Conservation (phyloP, 2,888 invertebrate species). For the Bibio marci region DNA sequence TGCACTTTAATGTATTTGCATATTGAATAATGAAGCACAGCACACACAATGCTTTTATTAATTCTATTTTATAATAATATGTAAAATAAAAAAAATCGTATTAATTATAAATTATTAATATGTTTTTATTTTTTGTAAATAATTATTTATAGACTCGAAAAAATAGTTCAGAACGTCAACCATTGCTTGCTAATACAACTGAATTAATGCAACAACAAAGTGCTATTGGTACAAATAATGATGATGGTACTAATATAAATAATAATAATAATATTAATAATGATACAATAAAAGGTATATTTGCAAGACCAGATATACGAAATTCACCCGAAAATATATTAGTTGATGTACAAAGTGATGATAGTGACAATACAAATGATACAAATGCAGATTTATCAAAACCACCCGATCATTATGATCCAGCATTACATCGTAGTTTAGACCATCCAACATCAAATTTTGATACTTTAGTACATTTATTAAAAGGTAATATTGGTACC, state of each 20-base stretch:
- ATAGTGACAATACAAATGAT: conserved; percentile 11
- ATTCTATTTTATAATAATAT: too few relatives aligned
- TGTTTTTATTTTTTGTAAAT: too few relatives aligned
- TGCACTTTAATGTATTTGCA: too few relatives aligned
- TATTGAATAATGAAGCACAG: too few relatives aligned
- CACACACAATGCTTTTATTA: too few relatives aligned
- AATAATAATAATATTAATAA: too few relatives aligned
- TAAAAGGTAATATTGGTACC: conserved; percentile 65
- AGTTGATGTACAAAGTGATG: conserved; percentile 27
- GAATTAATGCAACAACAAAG: conserved; percentile 12
- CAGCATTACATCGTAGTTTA: conserved; percentile 46
- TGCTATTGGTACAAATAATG: not conserved
- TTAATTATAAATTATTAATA: too few relatives aligned
- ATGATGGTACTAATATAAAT: too few relatives aligned
- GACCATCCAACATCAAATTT: conserved; percentile 69
- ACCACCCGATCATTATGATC: conserved; percentile 31
- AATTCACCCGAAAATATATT: conserved; percentile 29
- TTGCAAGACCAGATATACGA: conserved; percentile 23
- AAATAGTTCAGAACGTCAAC: conserved; percentile 55
- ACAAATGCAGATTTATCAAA: conserved; percentile 4
- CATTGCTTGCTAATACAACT: conserved; percentile 32
- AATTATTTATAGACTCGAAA: conserved; percentile 15
- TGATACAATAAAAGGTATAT: conserved; percentile 17
- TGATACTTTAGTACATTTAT: conserved; percentile 55
- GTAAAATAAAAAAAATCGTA: too few relatives aligned